Conservation (phyloP, 2,888 invertebrate species). For the Oasisia sp. region DNA sequence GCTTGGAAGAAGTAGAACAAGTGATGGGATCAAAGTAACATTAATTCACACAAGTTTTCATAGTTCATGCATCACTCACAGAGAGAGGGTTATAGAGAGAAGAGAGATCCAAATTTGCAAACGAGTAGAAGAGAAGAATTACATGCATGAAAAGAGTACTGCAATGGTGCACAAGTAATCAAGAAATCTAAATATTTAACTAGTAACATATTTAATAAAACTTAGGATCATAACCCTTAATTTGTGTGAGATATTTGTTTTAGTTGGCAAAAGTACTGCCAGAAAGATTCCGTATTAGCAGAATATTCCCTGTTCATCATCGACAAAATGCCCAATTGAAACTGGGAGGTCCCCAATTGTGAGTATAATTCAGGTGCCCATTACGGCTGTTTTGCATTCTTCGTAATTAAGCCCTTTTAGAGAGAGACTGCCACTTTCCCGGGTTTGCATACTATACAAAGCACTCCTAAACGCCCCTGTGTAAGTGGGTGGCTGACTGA, state of each 20-base stretch:
- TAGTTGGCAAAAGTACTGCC: neutral
- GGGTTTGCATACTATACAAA: neutral
- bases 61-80: no score
- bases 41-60: no score
- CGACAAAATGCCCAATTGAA: neutral
- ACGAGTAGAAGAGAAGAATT: no score
- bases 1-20: no score
- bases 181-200: no score
- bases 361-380: slow-evolving; percentile 17
- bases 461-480: neutral
- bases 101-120: no score
- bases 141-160: no score
- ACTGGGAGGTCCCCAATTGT: neutral
- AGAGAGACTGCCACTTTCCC: neutral
- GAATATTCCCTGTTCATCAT: neutral
- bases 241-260: neutral
- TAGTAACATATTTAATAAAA: no score
- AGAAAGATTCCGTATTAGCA: neutral
- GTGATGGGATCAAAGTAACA: no score
- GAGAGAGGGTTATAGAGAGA: no score
- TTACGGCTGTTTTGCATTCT: neutral
- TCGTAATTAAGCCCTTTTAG: neutral
- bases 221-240: no score
- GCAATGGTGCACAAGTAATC: no score
- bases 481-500: neutral